Conservation (phyloP, 2,888 invertebrate genomes). For the Drosophila picticornis region DNA sequence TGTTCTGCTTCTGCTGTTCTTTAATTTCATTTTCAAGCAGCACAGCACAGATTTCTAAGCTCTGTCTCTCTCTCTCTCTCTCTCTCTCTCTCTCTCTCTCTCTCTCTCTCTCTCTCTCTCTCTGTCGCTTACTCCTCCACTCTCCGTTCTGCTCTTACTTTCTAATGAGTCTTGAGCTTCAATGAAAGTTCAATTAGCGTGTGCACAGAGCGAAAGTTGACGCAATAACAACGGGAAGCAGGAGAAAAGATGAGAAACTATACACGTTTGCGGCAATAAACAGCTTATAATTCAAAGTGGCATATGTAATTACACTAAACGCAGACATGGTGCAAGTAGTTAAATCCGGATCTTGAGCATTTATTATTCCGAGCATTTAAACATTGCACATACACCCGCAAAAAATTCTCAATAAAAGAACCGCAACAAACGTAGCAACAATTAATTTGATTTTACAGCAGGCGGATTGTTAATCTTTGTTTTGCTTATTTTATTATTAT, state of each 20-base stretch:
- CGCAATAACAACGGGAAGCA: constrained; percentile 40
- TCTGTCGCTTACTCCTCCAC: not conserved
- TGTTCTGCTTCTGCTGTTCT: constrained; percentile 39
- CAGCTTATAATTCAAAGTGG: constrained; percentile 5
- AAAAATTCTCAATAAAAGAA: constrained; percentile 8
- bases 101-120: not conserved
- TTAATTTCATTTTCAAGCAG: constrained; percentile 63
- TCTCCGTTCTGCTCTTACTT: constrained; percentile 69
- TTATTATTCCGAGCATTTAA: not conserved
- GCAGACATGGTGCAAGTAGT: not conserved
- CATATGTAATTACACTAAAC: not conserved
- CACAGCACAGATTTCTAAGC: constrained; percentile 50
- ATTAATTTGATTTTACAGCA: constrained; percentile 23
- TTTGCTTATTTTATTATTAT: not conserved
- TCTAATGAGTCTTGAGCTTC: constrained; percentile 73
- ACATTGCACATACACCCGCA: not conserved
- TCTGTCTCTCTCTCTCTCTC: not conserved
- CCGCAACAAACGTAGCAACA: constrained; percentile 32
- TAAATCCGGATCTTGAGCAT: not conserved
- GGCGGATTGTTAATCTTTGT: constrained; percentile 3
- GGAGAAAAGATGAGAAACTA: constrained; percentile 18
- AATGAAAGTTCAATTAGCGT: constrained; percentile 79
- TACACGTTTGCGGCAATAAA: constrained; percentile 6
- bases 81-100: not conserved
- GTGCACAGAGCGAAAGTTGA: constrained; percentile 73